These are phyloP conservation scores for Nemoura dubitans DNA, from an alignment of 2,888 invertebrate species.

Conservation along the genomic window DNA sequence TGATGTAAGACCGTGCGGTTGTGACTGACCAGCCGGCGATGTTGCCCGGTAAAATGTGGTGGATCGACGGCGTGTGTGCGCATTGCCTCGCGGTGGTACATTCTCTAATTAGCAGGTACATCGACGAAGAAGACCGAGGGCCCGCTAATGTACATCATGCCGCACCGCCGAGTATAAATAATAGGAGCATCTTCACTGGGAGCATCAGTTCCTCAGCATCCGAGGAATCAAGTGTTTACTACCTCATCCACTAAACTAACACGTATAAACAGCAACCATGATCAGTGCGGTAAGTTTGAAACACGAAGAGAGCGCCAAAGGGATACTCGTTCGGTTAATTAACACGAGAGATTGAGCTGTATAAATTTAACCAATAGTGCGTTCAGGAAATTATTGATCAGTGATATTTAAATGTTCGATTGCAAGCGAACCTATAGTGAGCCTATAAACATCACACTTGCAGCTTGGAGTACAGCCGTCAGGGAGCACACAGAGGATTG, in stretches of 20 bases:
- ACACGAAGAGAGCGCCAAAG: too few relatives aligned
- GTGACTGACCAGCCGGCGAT: neutral
- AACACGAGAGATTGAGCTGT: too few relatives aligned
- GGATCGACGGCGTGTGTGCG: neutral
- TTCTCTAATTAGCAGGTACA: conserved; percentile 27
- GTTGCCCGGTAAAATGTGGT: neutral
- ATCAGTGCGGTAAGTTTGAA: neutral
- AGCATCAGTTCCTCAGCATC: conserved; percentile 20
- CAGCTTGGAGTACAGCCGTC: too few relatives aligned
- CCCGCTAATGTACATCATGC: neutral
- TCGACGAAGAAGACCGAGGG: neutral
- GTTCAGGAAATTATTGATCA: too few relatives aligned
- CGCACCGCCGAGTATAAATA: conserved; percentile 20
- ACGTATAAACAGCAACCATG: neutral
- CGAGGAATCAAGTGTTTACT: neutral
- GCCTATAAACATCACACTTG: too few relatives aligned
- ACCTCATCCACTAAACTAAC: neutral
- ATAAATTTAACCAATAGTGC: too few relatives aligned
- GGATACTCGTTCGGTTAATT: too few relatives aligned
- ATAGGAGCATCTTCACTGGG: neutral
- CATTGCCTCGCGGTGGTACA: conserved; percentile 7
- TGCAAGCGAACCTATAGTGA: too few relatives aligned
- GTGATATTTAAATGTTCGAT: too few relatives aligned
- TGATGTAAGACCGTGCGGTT: neutral
- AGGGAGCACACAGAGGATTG: too few relatives aligned